These are phyloP conservation scores for Malacosoma neustria DNA, from an alignment of 2,888 invertebrate species.

Conservation along the genomic window DNA sequence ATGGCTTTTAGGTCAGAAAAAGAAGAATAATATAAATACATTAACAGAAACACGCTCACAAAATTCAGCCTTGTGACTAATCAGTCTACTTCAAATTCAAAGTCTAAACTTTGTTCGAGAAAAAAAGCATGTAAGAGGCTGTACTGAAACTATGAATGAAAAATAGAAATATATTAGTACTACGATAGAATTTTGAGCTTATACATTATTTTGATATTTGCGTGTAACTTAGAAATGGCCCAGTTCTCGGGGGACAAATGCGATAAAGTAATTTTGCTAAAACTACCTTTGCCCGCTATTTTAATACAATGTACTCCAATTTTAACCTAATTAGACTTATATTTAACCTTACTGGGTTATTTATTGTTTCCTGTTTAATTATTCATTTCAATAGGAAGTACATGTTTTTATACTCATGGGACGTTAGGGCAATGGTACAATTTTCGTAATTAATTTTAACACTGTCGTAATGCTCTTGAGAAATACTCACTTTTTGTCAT, in stretches of 20 bases:
- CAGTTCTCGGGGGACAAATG: slow-evolving; percentile 19
- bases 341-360: slow-evolving; percentile 8
- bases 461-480: no score
- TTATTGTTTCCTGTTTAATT: background rate
- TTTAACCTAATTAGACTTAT: slow-evolving; percentile 33
- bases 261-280: slow-evolving; percentile 31
- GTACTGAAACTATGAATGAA: no score
- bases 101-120: no score
- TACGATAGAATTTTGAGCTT: no score
- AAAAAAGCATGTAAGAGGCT: no score
- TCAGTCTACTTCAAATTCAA: no score
- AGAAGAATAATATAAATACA: no score
- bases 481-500: no score
- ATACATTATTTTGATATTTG: background rate
- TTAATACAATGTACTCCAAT: slow-evolving; percentile 21
- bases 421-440: background rate
- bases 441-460: background rate
- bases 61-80: no score
- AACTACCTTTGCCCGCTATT: slow-evolving; percentile 14
- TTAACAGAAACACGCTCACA: no score
- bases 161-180: no score
- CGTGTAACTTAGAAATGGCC: background rate
- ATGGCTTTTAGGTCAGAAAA: no score
- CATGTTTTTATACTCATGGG: background rate
- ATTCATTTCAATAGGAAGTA: background rate